phyloP scores from a whole-genome alignment of 1,140 invertebrate species.

The Euborellia annulipes region DNA sequence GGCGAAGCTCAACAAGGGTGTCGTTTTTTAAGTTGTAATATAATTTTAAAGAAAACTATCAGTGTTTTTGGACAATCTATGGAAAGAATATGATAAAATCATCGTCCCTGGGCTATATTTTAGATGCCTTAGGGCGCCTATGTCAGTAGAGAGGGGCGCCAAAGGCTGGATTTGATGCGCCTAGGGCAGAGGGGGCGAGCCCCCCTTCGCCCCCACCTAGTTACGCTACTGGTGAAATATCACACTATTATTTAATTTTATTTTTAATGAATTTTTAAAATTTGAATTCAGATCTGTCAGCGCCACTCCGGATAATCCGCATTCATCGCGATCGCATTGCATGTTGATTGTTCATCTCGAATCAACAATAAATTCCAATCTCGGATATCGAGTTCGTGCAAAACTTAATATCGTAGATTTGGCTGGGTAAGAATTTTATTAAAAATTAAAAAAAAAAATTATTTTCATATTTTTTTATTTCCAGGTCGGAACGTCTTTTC shows the following conservation, averaged over 20 bases:
- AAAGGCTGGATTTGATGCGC: too few species aligned
- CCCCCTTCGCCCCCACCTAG: too few species aligned
- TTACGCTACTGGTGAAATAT: too few species aligned
- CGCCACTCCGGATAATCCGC: slow-evolving; percentile 47
- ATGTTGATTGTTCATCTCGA: slow-evolving; percentile 46
- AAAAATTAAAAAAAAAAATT: not conserved
- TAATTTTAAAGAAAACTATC: not conserved
- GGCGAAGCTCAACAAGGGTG: not conserved
- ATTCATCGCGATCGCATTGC: slow-evolving; percentile 49
- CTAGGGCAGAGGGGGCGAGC: too few species aligned
- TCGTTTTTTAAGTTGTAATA: not conserved
- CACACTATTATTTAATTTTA: too few species aligned
- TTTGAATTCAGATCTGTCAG: slow-evolving; percentile 34
- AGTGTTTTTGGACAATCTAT: too few species aligned
- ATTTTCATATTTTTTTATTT: not conserved
- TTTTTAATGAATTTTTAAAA: too few species aligned
- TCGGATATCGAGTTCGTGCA: slow-evolving; percentile 30
- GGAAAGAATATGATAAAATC: not conserved
- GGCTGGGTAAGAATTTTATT: slow-evolving; percentile 36
- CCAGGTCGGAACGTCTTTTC: slow-evolving; percentile 31
- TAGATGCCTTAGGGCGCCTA: not conserved
- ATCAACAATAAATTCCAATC: slow-evolving; percentile 29
- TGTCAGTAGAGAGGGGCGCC: too few species aligned
- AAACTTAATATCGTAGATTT: slow-evolving; percentile 50
- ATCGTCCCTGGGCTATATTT: not conserved